Evolutionary conservation across 30 jellyfish, hydroid and myxozoan genomes (phyloP), one percentile per base, ranked within the genome.

Genomic region (Phacellophora camtschatica): DNA sequence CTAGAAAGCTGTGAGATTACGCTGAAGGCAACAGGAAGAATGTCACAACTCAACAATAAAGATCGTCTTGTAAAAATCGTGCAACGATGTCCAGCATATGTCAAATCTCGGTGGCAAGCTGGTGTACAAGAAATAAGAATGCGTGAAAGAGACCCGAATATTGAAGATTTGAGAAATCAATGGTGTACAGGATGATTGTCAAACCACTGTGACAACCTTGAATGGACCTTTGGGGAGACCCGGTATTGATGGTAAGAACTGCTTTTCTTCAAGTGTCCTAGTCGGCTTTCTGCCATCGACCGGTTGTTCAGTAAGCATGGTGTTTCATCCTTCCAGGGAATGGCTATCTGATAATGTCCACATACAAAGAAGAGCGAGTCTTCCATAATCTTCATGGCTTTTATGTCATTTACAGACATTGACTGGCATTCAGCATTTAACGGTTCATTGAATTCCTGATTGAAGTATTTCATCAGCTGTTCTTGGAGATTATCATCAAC

Each of bases 61-160:
- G 88, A 74, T 36, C 42, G 79, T 28, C 66, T 74, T 27, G 88
- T 74, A 28, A 50, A 74, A 61, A 74, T 74, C 66, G 27, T 74
- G 79, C 39, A 53, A 39, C 63, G 77, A 37, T 74, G 88, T 29
- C 83, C 83, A 42, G 48, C 23, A 6, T 69, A 37, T 43, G 83
- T 69, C 46, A 69, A 69, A 29, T 69, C 83, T 7, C 67, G 83
- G 43, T 41, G 83, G 83, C 83, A 69, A 29, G 20, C 67, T 22
- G 23, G 45, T 18, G 83, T 69, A 7, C 83, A 69, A 43, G 83
- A 69, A 18, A 39, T 69, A 19, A 41, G 83, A 69, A 29, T 20
- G 27, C 45, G 50, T 6, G 83, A 29, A 42, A 18, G 83, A 69
- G 83, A 69, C 5, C 83, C 83, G 24, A 69, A 42, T 42, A 29